Base-by-base conservation (phyloP, 2,888 invertebrate genomes). In the Fissipunctia ypsillon region DNA sequence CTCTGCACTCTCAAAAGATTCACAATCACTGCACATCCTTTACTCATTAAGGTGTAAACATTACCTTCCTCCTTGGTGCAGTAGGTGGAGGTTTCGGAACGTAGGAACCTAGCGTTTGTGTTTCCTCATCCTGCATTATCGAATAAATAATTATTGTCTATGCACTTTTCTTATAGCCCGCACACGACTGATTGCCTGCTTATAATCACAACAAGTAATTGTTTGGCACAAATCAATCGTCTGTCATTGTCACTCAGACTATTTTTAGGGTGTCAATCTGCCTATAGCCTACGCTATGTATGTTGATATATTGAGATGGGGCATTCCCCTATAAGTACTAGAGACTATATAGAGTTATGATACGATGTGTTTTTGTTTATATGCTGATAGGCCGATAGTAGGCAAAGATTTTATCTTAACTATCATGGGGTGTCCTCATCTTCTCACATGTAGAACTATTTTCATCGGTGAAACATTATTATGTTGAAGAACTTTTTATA, bases 201-300 rank as follows among this genome's bases (percentile, higher is more conserved):
- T 68, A 54, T 77, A 78, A 78, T 68, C 69, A 76, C 68, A 74
- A 69, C 73, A 79, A 60, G 69, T 82, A 77, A 84, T 73, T 78
- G 74, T 77, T 85, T 85, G 85, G 85, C 87, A 86, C 83, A 65
- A 83, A 86, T 85, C 80, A 86, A 84, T 86, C 57, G 69, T 63
- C 35, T 60, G 76, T 80, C 78, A 83, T 76, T 84, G 85, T 72
- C 74, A 70, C 9, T 59, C 45, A 19, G 67, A 60, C 70, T 84
- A 86, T 86, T 83, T 83, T 78, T 84, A 57, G 76, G 57, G n/a
- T 79, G 60, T 70, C 73, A 79, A 69, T 45, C 16, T 63, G 54
- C 54, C 65, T 68, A 52, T 64, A 73, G 56, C 57, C 16, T 72
- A 41, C 31, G 57, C 19, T 54, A 77, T 48, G n/a, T 41, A 59